phyloP scores from a whole-genome alignment of 2,113 vertebrate species.

The Malaclemys terrapin region DNA sequence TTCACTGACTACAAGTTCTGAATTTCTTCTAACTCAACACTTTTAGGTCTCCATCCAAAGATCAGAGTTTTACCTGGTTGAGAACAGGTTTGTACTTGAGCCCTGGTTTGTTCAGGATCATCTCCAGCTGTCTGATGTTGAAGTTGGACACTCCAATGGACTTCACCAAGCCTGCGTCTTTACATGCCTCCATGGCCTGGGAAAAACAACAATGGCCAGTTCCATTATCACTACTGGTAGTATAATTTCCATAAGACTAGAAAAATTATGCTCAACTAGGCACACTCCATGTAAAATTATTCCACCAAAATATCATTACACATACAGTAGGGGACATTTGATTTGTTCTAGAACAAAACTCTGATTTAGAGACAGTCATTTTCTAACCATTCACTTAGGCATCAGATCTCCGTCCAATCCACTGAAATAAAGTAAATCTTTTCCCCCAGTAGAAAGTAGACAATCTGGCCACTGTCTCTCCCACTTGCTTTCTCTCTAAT shows the following conservation, averaged over 20 bases:
- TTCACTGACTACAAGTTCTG: too few relatives aligned
- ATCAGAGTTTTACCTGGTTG: conserved; percentile 80
- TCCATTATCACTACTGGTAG: not conserved
- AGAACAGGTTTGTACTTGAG: conserved; percentile 85
- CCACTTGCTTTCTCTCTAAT: too few relatives aligned
- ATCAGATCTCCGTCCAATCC: not conserved
- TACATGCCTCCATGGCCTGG: conserved; percentile 84
- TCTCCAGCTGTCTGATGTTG: conserved; percentile 82
- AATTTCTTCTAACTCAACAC: not conserved
- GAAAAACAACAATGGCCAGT: not conserved
- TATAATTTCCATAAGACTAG: not conserved
- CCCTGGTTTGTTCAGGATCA: conserved; percentile 84
- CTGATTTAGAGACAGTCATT: not conserved
- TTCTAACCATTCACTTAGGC: not conserved
- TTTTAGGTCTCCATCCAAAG: not conserved
- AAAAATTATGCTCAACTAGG: not conserved
- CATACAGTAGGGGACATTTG: not conserved
- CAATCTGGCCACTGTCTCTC: too few relatives aligned
- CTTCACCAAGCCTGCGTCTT: conserved; percentile 83
- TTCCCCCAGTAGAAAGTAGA: not conserved
- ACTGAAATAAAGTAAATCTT: not conserved
- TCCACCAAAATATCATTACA: not conserved
- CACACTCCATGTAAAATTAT: not conserved
- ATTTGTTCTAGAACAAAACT: not conserved
- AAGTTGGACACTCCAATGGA: conserved; percentile 87